phyloP scores from a whole-genome alignment of 2,888 invertebrate genomes.

The Scaptomyza polygonia region DNA sequence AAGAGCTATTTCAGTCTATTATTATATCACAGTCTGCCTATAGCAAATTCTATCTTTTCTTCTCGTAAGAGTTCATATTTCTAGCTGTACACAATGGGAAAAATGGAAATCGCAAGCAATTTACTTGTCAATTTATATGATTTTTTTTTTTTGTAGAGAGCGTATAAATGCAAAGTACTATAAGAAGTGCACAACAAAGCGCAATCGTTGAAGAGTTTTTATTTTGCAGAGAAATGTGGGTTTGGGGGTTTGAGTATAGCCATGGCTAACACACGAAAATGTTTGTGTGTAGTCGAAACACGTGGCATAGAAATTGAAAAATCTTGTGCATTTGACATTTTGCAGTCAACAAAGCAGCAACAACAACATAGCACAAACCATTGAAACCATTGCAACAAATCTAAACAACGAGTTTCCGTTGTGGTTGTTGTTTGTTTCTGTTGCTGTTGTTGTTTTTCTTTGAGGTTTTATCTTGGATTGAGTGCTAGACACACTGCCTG shows the following conservation, averaged over 20 bases:
- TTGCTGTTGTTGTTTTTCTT: constrained; percentile 1
- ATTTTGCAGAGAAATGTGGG: too few species aligned
- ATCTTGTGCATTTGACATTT: constrained; percentile 60
- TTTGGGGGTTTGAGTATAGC: not conserved
- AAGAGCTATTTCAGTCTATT: not conserved
- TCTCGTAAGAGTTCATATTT: constrained; percentile 15
- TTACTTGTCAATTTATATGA: constrained; percentile 26
- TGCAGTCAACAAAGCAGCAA: constrained; percentile 26
- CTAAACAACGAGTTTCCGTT: constrained; percentile 47
- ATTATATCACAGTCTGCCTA: not conserved
- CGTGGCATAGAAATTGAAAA: constrained; percentile 40
- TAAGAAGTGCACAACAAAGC: constrained; percentile 18
- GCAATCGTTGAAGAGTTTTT: constrained; percentile 2
- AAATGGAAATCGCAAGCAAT: constrained; percentile 15
- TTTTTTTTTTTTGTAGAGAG: constrained; percentile 10
- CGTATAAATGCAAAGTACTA: constrained; percentile 25
- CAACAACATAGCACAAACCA: not conserved
- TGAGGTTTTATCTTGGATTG: constrained; percentile 25
- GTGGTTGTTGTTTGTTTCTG: not conserved
- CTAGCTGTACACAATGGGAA: constrained; percentile 11
- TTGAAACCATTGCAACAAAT: constrained; percentile 28
- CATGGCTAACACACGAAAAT: constrained; percentile 22
- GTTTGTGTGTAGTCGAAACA: constrained; percentile 27
- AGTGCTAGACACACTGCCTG: constrained; percentile 26
- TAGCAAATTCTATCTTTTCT: not conserved